Percentiles rank a stretch among this genome's conserved stretches.
Evolutionary conservation across 1,140 invertebrate genomes (phyloP).

Genomic region (Telenomus remus): DNA sequence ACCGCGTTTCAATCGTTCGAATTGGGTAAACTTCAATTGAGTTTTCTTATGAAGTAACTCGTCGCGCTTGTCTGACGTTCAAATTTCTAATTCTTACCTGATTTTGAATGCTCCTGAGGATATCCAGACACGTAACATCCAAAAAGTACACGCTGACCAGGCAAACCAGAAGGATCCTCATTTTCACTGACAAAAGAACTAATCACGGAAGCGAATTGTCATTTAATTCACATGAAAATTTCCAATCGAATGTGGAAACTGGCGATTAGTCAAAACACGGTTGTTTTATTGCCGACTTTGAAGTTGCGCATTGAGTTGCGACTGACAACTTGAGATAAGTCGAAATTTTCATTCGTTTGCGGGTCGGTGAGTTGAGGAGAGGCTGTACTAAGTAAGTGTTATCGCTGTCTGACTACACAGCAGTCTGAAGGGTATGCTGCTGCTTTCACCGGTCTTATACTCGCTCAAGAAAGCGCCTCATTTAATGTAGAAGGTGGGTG

Average conservation of each 20-base stretch:
- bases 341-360: conserved; percentile 7
- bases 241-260: too few relatives aligned
- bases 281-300: neutral
- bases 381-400: conserved; percentile 51
- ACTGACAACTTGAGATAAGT: conserved; percentile 7
- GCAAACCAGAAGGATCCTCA: conserved; percentile 62
- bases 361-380: conserved; percentile 28
- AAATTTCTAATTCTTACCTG: conserved; percentile 61
- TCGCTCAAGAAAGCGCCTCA: conserved; percentile 71
- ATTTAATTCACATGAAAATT: conserved; percentile 38
- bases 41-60: neutral
- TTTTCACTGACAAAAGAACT: conserved; percentile 53
- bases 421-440: conserved; percentile 72
- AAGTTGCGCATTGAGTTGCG: conserved; percentile 34
- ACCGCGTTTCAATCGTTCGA: neutral
- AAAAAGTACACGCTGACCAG: conserved; percentile 59
- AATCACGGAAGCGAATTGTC: conserved; percentile 16
- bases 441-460: conserved; percentile 76
- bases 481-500: conserved; percentile 63
- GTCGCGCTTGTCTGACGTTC: too few relatives aligned
- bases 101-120: conserved; percentile 66
- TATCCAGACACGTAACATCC: conserved; percentile 66
- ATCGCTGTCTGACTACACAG: conserved; percentile 70
- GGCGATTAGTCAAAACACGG: too few relatives aligned
- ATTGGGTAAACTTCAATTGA: neutral